phyloP scores from a whole-genome alignment of 2,113 vertebrate genomes.

The Machaerirhynchus nigripectus region DNA sequence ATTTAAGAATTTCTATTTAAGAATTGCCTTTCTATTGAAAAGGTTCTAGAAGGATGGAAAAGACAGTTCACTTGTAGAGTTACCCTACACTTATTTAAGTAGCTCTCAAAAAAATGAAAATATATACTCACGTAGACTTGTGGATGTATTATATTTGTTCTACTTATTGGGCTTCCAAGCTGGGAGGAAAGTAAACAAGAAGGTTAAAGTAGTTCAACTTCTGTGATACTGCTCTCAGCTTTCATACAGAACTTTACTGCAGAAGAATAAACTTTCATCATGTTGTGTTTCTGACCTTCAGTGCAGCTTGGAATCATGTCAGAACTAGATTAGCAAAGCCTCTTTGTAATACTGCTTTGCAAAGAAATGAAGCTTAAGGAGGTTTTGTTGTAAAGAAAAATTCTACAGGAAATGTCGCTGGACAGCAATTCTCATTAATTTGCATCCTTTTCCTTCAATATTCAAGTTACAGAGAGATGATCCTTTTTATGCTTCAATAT shows the following conservation, averaged over 20 bases:
- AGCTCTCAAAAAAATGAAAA: not conserved
- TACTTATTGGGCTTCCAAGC: slow-evolving; percentile 95
- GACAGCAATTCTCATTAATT: not conserved
- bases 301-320: not conserved
- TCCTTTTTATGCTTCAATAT: not conserved
- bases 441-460: not conserved
- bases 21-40: not conserved
- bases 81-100: not conserved
- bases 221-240: not conserved
- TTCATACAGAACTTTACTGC: not conserved
- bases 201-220: not conserved
- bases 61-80: not conserved
- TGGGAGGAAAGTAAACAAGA: slow-evolving; percentile 49
- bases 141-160: slow-evolving; percentile 96
- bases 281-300: not conserved
- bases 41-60: not conserved
- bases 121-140: slow-evolving; percentile 92
- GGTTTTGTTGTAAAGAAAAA: not conserved
- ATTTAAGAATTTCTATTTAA: no score
- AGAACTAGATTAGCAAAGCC: not conserved
- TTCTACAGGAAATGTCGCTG: not conserved
- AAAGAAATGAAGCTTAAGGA: not conserved
- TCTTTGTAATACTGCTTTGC: not conserved
- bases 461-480: not conserved
- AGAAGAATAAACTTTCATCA: not conserved